Conservation (phyloP, 2,888 invertebrate genomes). For the Temnothorax rugatulus region DNA sequence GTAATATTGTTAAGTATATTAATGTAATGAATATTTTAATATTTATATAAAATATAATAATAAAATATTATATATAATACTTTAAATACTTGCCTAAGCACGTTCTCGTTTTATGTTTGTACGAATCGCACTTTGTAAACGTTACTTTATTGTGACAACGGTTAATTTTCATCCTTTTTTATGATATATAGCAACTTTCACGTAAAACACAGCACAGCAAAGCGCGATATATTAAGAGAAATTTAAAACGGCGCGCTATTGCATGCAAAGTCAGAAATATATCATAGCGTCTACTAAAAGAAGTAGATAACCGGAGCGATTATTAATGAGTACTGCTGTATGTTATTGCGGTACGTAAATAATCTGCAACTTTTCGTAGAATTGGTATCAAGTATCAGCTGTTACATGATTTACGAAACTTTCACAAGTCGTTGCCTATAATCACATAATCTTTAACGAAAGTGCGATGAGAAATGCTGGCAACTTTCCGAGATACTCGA, state of each 20-base stretch:
- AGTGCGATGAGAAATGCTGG: neutral
- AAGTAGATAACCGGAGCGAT: neutral
- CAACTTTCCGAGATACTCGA: neutral
- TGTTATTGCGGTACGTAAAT: neutral
- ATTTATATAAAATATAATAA: no score
- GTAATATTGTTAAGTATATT: no score
- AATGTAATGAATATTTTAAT: neutral
- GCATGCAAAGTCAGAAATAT: constrained; percentile 20
- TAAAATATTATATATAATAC: neutral
- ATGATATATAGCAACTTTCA: neutral
- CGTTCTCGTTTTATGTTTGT: neutral
- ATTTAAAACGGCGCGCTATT: constrained; percentile 28
- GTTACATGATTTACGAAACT: constrained; percentile 14
- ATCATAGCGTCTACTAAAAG: constrained; percentile 6
- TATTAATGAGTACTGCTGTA: constrained; percentile 17
- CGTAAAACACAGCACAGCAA: neutral
- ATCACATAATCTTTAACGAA: constrained; percentile 2
- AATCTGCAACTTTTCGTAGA: neutral
- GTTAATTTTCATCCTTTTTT: neutral
- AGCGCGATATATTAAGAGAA: constrained; percentile 28
- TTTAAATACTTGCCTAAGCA: neutral
- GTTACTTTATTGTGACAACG: neutral
- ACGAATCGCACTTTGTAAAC: neutral
- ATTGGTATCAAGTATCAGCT: constrained; percentile 12
- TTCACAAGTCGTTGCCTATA: neutral